Evolutionary conservation across 2,888 invertebrate genomes (phyloP).

Genomic region (Lissocephala sabroskyi): DNA sequence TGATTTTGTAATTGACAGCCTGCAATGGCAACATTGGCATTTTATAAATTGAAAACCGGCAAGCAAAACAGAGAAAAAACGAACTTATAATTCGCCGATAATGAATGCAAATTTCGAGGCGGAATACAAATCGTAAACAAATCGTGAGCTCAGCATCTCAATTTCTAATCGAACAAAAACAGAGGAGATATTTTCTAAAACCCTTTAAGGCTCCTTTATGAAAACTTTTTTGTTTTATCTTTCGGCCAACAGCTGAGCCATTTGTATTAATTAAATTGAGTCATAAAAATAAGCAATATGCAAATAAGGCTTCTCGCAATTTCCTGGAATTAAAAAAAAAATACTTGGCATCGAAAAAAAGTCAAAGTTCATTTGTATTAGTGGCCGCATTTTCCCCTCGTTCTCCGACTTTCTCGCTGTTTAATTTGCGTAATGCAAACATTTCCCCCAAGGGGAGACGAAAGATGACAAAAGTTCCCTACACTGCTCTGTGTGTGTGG

Average conservation of each 20-base stretch:
- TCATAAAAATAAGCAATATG: background rate
- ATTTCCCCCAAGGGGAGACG: slow-evolving; percentile 17
- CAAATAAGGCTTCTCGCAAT: too few relatives aligned
- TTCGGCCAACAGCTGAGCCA: background rate
- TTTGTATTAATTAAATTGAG: background rate
- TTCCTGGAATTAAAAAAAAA: too few relatives aligned
- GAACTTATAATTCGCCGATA: too few relatives aligned
- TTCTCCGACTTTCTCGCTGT: background rate
- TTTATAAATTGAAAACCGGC: slow-evolving; percentile 9
- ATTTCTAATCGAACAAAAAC: slow-evolving; percentile 13
- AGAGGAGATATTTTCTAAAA: slow-evolving; percentile 11
- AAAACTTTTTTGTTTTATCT: background rate
- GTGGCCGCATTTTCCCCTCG: too few relatives aligned
- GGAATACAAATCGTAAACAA: too few relatives aligned
- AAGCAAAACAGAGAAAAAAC: too few relatives aligned
- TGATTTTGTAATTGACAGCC: background rate
- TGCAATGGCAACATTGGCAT: background rate
- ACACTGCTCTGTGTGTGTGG: slow-evolving; percentile 11
- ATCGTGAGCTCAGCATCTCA: background rate
- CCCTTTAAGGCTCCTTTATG: background rate
- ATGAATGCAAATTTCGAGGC: too few relatives aligned
- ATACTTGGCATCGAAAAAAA: too few relatives aligned
- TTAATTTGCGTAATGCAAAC: slow-evolving; percentile 49
- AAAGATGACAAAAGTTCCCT: slow-evolving; percentile 34
- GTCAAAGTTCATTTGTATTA: too few relatives aligned